Conservation (phyloP, 2,113 vertebrate genomes). For the Paraplagusia blochii region DNA sequence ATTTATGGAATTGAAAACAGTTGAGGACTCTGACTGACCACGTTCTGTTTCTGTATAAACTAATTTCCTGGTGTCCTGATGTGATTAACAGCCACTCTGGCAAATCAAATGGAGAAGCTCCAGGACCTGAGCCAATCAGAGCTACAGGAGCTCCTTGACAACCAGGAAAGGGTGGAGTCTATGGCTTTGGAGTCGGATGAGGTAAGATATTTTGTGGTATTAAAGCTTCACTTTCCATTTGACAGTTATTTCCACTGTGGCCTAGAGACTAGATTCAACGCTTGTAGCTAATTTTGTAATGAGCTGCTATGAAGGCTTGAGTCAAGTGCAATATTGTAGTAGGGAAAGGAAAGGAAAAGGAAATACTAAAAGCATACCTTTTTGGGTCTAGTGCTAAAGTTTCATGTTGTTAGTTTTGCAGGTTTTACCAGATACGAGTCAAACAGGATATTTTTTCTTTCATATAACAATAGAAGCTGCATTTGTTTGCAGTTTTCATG, state of each 20-base stretch:
- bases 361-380: no score
- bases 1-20: background rate
- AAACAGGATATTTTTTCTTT: no score
- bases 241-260: background rate
- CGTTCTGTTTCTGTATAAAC: conserved; percentile 40
- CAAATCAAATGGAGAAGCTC: conserved; percentile 81
- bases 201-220: conserved; percentile 50
- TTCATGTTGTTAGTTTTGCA: no score
- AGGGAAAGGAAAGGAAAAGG: no score
- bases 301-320: background rate
- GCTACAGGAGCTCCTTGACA: conserved; percentile 77
- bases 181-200: conserved; percentile 80
- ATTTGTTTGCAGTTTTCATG: no score
- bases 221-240: conserved; percentile 5
- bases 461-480: no score
- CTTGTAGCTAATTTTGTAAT: background rate
- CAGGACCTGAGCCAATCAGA: conserved; percentile 78
- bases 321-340: no score
- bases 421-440: no score
- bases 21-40: background rate
- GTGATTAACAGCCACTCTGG: conserved; percentile 68
- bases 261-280: background rate
- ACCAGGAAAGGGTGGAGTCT: conserved; percentile 72
- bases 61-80: conserved; percentile 46
- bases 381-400: no score